These are phyloP conservation scores for Thermophis baileyi DNA, from an alignment of 2,113 vertebrate species.

Conservation along the genomic window DNA sequence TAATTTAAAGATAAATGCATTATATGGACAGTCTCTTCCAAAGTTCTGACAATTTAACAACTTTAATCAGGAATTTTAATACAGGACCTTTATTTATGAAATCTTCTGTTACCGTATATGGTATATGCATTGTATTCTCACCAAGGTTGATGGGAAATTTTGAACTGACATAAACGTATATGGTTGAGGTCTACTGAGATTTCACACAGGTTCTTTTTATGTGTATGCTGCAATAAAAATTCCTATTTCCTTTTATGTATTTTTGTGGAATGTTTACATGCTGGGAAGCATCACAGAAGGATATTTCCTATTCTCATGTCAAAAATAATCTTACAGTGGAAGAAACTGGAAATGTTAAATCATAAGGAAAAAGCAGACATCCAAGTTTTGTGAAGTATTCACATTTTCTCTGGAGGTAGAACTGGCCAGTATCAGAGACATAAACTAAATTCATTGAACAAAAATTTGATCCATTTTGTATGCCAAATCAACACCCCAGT, in stretches of 20 bases:
- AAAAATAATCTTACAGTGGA: not conserved
- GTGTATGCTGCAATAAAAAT: not conserved
- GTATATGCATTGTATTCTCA: not conserved
- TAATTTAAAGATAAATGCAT: not conserved
- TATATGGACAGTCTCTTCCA: not conserved
- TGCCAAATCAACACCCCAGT: not conserved
- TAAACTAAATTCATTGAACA: not conserved
- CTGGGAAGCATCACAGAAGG: not conserved
- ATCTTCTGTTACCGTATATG: not conserved
- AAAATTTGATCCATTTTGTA: not conserved
- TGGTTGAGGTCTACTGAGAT: not conserved
- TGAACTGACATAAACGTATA: rapidly evolving
- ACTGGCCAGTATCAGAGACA: not conserved
- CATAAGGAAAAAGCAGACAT: not conserved
- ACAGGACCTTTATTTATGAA: not conserved
- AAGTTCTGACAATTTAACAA: not conserved
- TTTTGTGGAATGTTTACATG: not conserved
- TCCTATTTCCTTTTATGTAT: rapidly evolving
- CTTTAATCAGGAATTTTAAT: not conserved
- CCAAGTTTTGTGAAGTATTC: not conserved
- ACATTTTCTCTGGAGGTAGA: not conserved
- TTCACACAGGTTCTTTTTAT: not conserved
- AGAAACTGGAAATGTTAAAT: not conserved
- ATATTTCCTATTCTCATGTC: not conserved
- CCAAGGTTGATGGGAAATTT: not conserved